These are phyloP conservation scores for Mesitornis unicolor DNA, from an alignment of 2,113 vertebrate species.

Conservation along the genomic window DNA sequence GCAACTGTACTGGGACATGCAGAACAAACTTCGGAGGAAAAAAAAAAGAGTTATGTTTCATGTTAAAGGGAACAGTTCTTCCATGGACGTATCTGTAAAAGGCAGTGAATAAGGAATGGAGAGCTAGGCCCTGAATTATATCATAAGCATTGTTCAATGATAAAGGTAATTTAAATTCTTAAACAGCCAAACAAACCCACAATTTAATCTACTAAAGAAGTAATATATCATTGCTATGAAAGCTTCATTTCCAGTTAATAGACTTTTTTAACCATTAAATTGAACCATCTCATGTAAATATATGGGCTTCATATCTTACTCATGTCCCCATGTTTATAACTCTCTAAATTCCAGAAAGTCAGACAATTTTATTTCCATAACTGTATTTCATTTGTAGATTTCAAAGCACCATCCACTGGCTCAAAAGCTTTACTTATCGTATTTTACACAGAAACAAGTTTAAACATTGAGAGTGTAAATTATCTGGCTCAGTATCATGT, in stretches of 20 bases:
- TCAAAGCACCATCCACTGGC: background rate
- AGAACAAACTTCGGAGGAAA: background rate
- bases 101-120: background rate
- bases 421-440: background rate
- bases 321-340: background rate
- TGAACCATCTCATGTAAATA: background rate
- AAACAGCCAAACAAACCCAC: background rate
- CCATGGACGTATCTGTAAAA: background rate
- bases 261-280: background rate
- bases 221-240: background rate
- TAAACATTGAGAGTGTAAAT: background rate
- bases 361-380: background rate
- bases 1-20: background rate
- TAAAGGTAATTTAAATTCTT: slow-evolving; percentile 1
- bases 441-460: background rate
- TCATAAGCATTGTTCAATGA: background rate
- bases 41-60: background rate
- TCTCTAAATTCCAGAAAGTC: background rate
- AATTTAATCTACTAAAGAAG: background rate
- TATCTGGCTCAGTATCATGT: background rate
- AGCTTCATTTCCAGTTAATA: background rate
- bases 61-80: background rate
- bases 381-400: background rate
- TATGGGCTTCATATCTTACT: background rate
- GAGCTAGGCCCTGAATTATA: background rate